Evolutionary conservation across 2,888 invertebrate genomes (phyloP), one percentile per base, ranked within the genome.

Genomic region (Orthonevra nobilis): DNA sequence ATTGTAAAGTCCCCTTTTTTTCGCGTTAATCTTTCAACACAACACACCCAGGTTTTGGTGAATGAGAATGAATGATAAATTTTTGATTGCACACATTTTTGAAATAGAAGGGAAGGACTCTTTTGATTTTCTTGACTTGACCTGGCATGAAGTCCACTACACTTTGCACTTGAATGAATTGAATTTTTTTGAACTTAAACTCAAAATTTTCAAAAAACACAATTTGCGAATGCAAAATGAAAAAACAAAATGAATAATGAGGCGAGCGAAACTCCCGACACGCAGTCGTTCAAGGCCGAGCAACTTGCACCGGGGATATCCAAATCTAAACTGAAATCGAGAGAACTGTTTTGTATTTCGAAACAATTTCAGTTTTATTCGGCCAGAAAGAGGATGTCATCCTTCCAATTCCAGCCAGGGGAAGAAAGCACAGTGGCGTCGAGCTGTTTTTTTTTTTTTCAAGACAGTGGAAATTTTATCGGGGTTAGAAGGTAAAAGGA

Each of bases 261-360:
- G 64, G 58, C 52, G 58, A 58, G 58, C 52, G 58, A 72, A 38
- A 72, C 58, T 58, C 64, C 64, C 72, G 44, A 26, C 34, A 12
- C 14, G n/a, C n/a, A n/a, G n/a, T 26, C 26, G 23, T 23, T n/a
- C 23, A 6, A 20, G 61, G 58, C 56, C 28, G 20, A 54, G 26
- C 77, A 42, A 44, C 77, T 66, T 66, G 26, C 64, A 64, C 58
- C 72, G 64, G 52, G 38, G 64, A 58, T 60, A 64, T 60, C 38
- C 46, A 46, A 77, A 64, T 66, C 64, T 77, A 54, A 77, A 77
- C 77, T 77, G 64, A 54, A 77, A 77, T 72, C 72, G 64, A 77
- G 52, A 19, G 46, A 9, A 1, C n/a, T n/a, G 30, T 56, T 40
- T 9, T 1, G 19, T 72, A n/a, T 77, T 72, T 72, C 64, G 46